Base-by-base conservation (phyloP, 2,797 vertebrate genomes). In the Fratercula arctica region DNA sequence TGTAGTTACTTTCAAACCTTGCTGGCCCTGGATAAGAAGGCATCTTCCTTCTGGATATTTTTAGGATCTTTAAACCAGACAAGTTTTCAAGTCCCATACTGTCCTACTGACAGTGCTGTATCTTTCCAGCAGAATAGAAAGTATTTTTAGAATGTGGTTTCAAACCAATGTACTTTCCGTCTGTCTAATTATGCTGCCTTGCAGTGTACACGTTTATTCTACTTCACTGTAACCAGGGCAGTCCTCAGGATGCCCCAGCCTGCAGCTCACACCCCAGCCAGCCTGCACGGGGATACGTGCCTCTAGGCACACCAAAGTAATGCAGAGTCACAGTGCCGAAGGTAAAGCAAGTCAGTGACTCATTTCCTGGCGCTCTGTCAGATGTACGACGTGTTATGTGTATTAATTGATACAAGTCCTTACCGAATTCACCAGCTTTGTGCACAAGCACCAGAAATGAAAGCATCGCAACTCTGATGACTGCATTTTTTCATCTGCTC, bases 311-410 rank as follows among this genome's bases (percentile, higher is more conserved):
- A 25, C 56, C 3, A 1, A 13, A 54, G 53, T 28, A 23, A 16
- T 7, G 66, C 60, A 21, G 43, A 12, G 31, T 37, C 46, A 50
- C 60, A 15, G 25, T 11, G 57, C 54, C 2, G 33, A 26, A n/a
- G 29, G 59, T n/a, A 13, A 43, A 67, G 50, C 1, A 3, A 4
- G 15, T 68, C 67, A 8, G 35, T 28, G 73, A 21, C 72, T 85
- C 50, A 33, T 66, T 50, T 81, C 19, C 74, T 16, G 13, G 21
- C 0, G 1, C 15, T 89, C 82, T 80, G 57, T 8, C 51, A 69
- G 33, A 78, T 16, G 41, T 13, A 29, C 1, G 11, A 5, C 0
- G 6, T 3, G 2, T 51, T 57, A 23, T 4, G 54, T 17, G 29
- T 4, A 45, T 67, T 41, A 45, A 81, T 26, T 50, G 61, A 39